Base-by-base conservation (phyloP, 2,113 vertebrate genomes). In the Laterallus jamaicensis region DNA sequence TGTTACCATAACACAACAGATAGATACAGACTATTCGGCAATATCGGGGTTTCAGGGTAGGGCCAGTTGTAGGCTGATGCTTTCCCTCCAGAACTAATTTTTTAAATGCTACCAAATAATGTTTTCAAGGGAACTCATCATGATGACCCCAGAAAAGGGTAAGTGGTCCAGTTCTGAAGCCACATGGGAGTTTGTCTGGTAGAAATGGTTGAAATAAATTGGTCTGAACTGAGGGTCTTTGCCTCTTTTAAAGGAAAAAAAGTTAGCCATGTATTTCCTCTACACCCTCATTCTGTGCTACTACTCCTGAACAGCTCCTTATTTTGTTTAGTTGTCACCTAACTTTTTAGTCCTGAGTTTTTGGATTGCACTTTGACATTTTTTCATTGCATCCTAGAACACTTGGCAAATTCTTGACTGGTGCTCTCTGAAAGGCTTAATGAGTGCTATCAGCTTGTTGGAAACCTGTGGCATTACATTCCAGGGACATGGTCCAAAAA, bases 181-280 rank as follows among this genome's bases (percentile, higher is more conserved):
- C 58, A 82, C 5, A 2, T 47, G 42, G 25, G 37, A 87, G 22
- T 76, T 84, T 66, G 19, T 79, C 73, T 78, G 12, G 32, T 67
- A 7, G 32, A 90, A 90, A 60, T 37, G 17, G 18, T 54, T 88
- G 56, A 56, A 86, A 69, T 39, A 79, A 88, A 86, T 42, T 49
- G 55, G 8, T n/a, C 52, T 86, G 52, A 88, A 64, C 12, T 47
- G 3, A 8, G 44, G 3, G 0, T 2, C 1, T 10, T 37, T 83
- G 35, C 40, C 54, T 58, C 19, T 69, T 91, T 56, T 47, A 56
- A 78, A 67, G 25, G 39, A 63, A 93, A 60, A 60, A 62, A 31
- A 12, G 0, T 3, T 7, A 11, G 4, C 9, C 4, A 0, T 44
- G 9, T 86, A 4, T 39, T 86, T 82, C 82, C 26, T 67, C 17